Conservation (phyloP, 2,888 invertebrate species). For the Ormyrus nitidulus region DNA sequence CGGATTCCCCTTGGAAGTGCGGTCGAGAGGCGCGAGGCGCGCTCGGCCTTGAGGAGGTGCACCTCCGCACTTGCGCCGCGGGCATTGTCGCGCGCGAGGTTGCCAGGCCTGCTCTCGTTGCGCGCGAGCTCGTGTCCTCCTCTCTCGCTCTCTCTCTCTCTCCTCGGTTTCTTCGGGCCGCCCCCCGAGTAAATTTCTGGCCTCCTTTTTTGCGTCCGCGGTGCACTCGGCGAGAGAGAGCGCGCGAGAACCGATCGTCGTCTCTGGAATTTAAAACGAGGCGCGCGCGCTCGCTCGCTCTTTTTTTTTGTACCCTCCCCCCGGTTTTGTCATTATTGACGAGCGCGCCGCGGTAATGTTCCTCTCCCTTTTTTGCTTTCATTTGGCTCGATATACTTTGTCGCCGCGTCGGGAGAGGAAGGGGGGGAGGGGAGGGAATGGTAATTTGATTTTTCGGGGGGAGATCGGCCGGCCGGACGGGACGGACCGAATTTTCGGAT, state of each 20-base stretch:
- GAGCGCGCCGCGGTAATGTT: slow-evolving; percentile 19
- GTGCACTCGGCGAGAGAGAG: slow-evolving; percentile 1
- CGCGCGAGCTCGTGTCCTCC: slow-evolving; percentile 9
- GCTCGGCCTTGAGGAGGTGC: not conserved
- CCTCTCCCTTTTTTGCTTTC: not conserved
- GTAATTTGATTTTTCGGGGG: slow-evolving; percentile 30
- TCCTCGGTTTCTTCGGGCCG: slow-evolving; percentile 1
- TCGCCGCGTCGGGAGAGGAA: not conserved
- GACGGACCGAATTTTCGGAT: not conserved
- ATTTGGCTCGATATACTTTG: too few species aligned
- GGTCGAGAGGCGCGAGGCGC: not conserved
- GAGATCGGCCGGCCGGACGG: not conserved
- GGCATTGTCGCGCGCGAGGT: not conserved
- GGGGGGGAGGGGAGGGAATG: not conserved
- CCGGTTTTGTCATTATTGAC: slow-evolving; percentile 51
- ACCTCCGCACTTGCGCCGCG: not conserved
- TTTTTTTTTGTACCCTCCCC: not conserved
- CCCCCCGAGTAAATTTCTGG: slow-evolving; percentile 3
- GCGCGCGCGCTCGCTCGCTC: slow-evolving; percentile 15
- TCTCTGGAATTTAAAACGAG: slow-evolving; percentile 53
- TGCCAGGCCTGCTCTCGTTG: slow-evolving; percentile 10
- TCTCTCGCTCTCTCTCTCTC: not conserved
- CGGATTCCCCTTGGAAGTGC: not conserved
- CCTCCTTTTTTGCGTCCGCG: not conserved
- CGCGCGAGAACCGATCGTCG: slow-evolving; percentile 43